These are phyloP conservation scores for Hemibagrus guttatus DNA, from an alignment of 2,797 vertebrate genomes.

Conservation along the genomic window DNA sequence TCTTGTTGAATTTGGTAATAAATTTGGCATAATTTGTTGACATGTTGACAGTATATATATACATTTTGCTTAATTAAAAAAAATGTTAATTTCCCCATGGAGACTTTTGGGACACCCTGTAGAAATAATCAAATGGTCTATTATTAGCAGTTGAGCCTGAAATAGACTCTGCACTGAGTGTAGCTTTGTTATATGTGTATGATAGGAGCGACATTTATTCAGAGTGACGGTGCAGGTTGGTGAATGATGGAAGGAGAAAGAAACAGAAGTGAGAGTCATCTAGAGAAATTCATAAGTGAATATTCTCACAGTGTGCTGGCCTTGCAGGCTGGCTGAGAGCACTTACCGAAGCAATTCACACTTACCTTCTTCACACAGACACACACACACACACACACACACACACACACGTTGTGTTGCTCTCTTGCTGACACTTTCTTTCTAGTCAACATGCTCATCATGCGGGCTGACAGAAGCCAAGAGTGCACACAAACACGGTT, in stretches of 20 bases:
- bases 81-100: too few relatives aligned
- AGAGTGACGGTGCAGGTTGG: not conserved
- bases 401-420: constrained; percentile 6
- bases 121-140: not conserved
- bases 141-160: not conserved
- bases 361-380: constrained; percentile 11
- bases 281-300: constrained; percentile 58
- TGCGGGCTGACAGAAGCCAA: constrained; percentile 27
- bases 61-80: too few relatives aligned
- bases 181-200: not conserved
- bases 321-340: constrained; percentile 51
- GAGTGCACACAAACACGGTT: constrained; percentile 13
- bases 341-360: constrained; percentile 41
- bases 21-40: too few relatives aligned
- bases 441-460: constrained; percentile 31
- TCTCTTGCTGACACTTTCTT: constrained; percentile 37
- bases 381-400: constrained; percentile 32
- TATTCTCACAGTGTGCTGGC: constrained; percentile 54
- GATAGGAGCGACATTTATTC: not conserved
- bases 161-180: not conserved
- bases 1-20: too few relatives aligned
- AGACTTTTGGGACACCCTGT: too few relatives aligned
- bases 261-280: not conserved
- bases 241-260: not conserved
- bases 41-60: too few relatives aligned